phyloP scores from a whole-genome alignment of 1,140 invertebrate genomes.

The Aphaenogaster rudis region DNA sequence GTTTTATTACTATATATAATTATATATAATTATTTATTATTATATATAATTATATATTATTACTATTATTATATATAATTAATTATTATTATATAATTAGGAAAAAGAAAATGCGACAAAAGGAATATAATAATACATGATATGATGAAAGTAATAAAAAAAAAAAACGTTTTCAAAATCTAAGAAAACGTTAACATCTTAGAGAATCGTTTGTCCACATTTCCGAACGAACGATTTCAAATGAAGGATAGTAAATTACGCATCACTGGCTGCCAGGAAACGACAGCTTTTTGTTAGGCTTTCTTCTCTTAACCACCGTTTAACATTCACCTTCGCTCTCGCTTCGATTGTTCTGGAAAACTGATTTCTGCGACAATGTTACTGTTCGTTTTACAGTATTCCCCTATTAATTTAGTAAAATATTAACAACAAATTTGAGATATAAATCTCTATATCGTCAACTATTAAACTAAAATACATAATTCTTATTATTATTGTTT shows the following conservation, averaged over 20 bases:
- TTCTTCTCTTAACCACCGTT: constrained; percentile 40
- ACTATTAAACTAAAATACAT: not conserved
- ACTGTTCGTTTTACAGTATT: not conserved
- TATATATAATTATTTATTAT: too few relatives aligned
- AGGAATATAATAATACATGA: not conserved
- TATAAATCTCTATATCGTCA: not conserved
- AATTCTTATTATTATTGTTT: not conserved
- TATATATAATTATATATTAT: not conserved
- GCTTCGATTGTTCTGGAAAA: constrained; percentile 38
- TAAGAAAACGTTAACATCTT: constrained; percentile 7
- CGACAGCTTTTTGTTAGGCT: constrained; percentile 25
- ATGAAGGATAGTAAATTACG: constrained; percentile 27
- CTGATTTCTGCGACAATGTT: constrained; percentile 9
- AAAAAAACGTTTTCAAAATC: not conserved
- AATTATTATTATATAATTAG: not conserved
- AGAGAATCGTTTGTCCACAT: not conserved
- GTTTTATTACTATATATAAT: not conserved
- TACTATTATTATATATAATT: too few relatives aligned
- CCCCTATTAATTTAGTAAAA: not conserved
- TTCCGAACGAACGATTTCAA: constrained; percentile 9
- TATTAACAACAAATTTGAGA: not conserved
- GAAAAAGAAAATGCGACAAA: not conserved
- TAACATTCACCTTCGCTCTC: constrained; percentile 61
- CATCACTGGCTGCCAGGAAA: constrained; percentile 48
- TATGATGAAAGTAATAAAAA: not conserved